Evolutionary conservation across 2,113 vertebrate genomes (phyloP).

Genomic region (Pseudolaguvia tuberculata): DNA sequence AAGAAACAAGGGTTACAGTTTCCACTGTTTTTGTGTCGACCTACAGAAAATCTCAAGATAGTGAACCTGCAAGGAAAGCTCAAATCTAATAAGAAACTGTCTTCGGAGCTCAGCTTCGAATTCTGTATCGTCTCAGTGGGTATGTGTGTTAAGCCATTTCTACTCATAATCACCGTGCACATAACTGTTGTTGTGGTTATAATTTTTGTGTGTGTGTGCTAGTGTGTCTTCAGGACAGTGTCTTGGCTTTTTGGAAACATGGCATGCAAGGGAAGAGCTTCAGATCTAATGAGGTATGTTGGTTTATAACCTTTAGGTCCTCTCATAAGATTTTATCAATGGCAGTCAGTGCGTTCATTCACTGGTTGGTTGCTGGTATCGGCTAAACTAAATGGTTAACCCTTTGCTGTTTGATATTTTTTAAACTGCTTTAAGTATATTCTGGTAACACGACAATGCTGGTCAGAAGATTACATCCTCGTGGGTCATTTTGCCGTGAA

Average conservation of each 20-base stretch:
- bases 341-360: neutral
- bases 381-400: no score
- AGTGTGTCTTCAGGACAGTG: slow-evolving; percentile 98
- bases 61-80: slow-evolving; percentile 93
- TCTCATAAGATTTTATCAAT: neutral
- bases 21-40: slow-evolving; percentile 10
- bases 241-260: slow-evolving; percentile 97
- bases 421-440: neutral
- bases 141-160: slow-evolving; percentile 59
- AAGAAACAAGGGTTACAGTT: neutral
- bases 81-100: slow-evolving; percentile 96
- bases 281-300: slow-evolving; percentile 89
- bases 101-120: slow-evolving; percentile 95
- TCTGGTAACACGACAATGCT: neutral
- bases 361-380: no score
- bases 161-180: neutral
- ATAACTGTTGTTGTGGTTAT: slow-evolving; percentile 6
- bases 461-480: neutral
- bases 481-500: neutral
- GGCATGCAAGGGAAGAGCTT: slow-evolving; percentile 99
- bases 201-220: slow-evolving; percentile 35
- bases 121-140: slow-evolving; percentile 95
- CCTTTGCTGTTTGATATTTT: neutral
- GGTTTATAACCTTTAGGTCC: neutral
- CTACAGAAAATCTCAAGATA: slow-evolving; percentile 92